Evolutionary conservation across 2,888 invertebrate species (phyloP).

Genomic region (Ennomos quercinarius): DNA sequence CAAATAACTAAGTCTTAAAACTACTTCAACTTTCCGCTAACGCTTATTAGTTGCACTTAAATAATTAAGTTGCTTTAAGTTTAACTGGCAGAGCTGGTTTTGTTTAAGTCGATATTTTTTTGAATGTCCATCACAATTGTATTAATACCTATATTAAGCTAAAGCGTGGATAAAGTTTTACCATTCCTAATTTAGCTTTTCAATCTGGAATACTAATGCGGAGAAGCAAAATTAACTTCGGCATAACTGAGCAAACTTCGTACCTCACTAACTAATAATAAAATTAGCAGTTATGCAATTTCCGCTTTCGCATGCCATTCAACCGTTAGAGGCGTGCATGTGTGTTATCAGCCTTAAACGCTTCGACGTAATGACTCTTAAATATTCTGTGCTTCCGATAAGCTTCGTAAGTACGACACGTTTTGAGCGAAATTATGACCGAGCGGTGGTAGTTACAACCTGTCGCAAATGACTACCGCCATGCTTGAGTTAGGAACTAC

Average conservation of each 20-base stretch:
- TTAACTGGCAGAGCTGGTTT: too few relatives aligned
- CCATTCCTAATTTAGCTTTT: too few relatives aligned
- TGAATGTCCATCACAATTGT: neutral
- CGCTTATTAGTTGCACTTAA: conserved; percentile 41
- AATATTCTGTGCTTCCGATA: conserved; percentile 24
- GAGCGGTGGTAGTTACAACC: conserved; percentile 3
- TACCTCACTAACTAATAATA: neutral
- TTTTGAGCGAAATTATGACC: conserved; percentile 23
- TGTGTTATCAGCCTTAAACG: conserved; percentile 24
- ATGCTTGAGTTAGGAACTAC: neutral
- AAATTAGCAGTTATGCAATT: conserved; percentile 7
- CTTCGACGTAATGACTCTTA: conserved; percentile 15
- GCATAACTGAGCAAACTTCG: neutral
- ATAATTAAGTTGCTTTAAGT: conserved; percentile 27
- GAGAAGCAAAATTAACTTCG: too few relatives aligned
- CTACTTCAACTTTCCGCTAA: conserved; percentile 42
- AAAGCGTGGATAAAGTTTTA: too few relatives aligned
- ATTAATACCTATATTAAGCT: too few relatives aligned
- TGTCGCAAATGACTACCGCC: conserved; percentile 8
- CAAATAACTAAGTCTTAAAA: conserved; percentile 47
- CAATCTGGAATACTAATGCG: too few relatives aligned
- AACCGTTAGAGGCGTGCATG: conserved; percentile 14
- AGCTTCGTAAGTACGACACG: conserved; percentile 22
- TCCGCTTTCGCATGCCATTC: conserved; percentile 8
- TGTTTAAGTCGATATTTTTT: too few relatives aligned